Percentiles rank a stretch among this genome's conserved stretches.
Evolutionary conservation across 2,888 invertebrate species (phyloP).

Genomic region (Bombylius major): DNA sequence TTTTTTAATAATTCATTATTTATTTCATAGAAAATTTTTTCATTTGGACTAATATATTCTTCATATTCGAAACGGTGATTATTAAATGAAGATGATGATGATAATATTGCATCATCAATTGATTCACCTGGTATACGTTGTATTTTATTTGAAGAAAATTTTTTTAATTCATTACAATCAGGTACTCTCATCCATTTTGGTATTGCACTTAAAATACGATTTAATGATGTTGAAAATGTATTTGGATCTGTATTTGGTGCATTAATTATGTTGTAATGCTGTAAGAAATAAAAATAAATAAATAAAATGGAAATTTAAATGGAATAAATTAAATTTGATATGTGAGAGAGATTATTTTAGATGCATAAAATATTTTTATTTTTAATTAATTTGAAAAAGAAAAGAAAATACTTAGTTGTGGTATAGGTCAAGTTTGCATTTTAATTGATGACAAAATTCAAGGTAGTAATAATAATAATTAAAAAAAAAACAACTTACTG

Average conservation of each 20-base stretch:
- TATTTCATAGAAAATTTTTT: constrained; percentile 41
- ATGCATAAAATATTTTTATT: too few species aligned
- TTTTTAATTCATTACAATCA: constrained; percentile 18
- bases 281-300: not conserved
- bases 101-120: too few species aligned
- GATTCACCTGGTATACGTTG: not conserved
- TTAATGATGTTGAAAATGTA: constrained; percentile 1
- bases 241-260: constrained; percentile 2
- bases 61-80: constrained; percentile 38
- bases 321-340: too few species aligned
- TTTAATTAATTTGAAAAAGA: too few species aligned
- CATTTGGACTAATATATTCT: constrained; percentile 45
- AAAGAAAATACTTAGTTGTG: too few species aligned
- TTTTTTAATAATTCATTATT: constrained; percentile 38
- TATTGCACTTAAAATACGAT: constrained; percentile 10
- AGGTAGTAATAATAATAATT: too few species aligned
- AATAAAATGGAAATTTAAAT: not conserved
- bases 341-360: not conserved
- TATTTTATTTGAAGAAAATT: not conserved
- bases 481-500: too few species aligned
- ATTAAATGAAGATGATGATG: not conserved
- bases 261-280: constrained; percentile 10
- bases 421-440: too few species aligned
- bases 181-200: constrained; percentile 28
- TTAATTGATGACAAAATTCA: too few species aligned